phyloP scores from a whole-genome alignment of 2,888 invertebrate species.

The Danaus chrysippus region DNA sequence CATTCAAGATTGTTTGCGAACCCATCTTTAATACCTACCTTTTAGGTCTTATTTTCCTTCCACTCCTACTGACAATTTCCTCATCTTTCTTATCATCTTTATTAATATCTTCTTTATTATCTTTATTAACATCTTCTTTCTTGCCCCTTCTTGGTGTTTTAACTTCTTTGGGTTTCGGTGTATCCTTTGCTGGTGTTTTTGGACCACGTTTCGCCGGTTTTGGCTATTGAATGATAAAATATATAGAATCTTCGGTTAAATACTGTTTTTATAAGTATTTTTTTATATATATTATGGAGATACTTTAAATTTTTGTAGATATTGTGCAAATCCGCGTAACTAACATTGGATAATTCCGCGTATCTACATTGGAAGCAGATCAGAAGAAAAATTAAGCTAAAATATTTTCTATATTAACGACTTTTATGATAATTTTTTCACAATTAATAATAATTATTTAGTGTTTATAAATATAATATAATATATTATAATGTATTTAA shows the following conservation, averaged over 20 bases:
- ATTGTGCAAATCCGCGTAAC: no score
- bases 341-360: no score
- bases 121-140: conserved; percentile 55
- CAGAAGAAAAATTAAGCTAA: no score
- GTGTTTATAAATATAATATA: no score
- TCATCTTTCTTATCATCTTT: conserved; percentile 51
- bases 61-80: conserved; percentile 83
- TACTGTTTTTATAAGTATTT: conserved; percentile 11
- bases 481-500: neutral
- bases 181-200: conserved; percentile 40
- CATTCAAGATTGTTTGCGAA: no score
- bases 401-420: no score
- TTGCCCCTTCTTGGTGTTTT: conserved; percentile 63
- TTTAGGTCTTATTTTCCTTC: conserved; percentile 86
- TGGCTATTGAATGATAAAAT: conserved; percentile 29
- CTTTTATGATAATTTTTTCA: no score
- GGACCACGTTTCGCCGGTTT: conserved; percentile 45
- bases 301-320: no score
- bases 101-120: no score
- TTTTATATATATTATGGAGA: no score
- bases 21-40: conserved; percentile 47
- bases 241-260: neutral
- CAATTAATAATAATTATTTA: no score
- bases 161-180: conserved; percentile 47
- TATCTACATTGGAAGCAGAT: no score